Evolutionary conservation across 2,888 invertebrate genomes (phyloP).

Genomic region (Xylophagus ater): DNA sequence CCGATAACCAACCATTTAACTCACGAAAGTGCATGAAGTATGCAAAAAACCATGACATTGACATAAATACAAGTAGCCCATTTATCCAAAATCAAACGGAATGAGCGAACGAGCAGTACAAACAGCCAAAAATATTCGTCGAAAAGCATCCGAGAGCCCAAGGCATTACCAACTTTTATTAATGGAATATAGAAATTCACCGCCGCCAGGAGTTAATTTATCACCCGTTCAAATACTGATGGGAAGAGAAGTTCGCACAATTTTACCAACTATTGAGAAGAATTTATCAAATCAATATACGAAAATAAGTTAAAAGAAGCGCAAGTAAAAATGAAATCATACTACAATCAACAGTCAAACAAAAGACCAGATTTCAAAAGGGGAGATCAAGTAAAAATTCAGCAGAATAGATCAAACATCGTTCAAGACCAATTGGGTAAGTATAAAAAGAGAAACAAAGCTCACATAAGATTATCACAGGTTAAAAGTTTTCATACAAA

Average conservation of each 20-base stretch:
- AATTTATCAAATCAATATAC: too few species aligned
- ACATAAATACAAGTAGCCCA: constrained; percentile 18
- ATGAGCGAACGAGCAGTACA: constrained; percentile 17
- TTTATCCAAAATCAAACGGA: constrained; percentile 21
- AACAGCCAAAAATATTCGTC: constrained; percentile 17
- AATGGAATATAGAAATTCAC: constrained; percentile 17
- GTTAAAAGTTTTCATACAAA: too few species aligned
- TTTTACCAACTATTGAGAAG: too few species aligned
- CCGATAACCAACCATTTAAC: constrained; percentile 22
- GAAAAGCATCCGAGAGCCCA: constrained; percentile 13
- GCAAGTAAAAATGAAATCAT: too few species aligned
- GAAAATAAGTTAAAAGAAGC: too few species aligned
- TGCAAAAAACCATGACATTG: constrained; percentile 19
- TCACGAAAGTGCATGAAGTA: constrained; percentile 19
- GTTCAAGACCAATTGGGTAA: too few species aligned
- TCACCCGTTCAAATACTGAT: constrained; percentile 16
- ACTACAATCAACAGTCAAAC: too few species aligned
- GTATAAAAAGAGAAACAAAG: too few species aligned
- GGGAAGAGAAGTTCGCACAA: constrained; percentile 15
- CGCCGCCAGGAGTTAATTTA: constrained; percentile 9
- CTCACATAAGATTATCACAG: too few species aligned
- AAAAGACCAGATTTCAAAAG: too few species aligned
- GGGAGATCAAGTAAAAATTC: too few species aligned
- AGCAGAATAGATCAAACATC: background rate
- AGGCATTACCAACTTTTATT: too few species aligned